Evolutionary conservation across 2,888 invertebrate genomes (phyloP), one percentile per base, ranked within the genome.

Genomic region (Anthophora plumipes): DNA sequence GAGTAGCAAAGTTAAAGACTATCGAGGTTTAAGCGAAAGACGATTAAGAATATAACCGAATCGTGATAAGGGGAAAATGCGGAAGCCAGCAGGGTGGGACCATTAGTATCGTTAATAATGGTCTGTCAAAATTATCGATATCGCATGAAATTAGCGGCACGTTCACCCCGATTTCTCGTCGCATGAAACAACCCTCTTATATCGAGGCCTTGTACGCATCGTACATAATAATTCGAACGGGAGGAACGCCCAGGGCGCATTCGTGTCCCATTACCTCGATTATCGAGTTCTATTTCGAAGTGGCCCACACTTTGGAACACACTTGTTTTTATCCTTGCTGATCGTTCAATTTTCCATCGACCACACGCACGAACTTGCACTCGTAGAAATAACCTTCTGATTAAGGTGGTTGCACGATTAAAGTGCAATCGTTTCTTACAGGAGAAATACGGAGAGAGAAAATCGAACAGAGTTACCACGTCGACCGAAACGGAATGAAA

Each of bases 191-290:
- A 61, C 61, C 82, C 72, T 73, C 74, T 77, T 77, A 54, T 50
- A 41, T 39, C 59, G 74, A 50, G 31, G 54, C 50, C 22, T 31
- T 20, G 66, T 22, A 77, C 54, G 77, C 84, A 79, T 20, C 41
- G 63, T 64, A 82, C 82, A 85, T 85, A 82, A 79, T 82, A 80
- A 85, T 85, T 64, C 48, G 39, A 14, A 20, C n/a, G 41, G 37
- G 54, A 60, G 76, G 43, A 74, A 71, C 82, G 74, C 72, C 72
- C 67, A 75, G 63, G 64, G 54, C 82, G 52, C 60, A 69, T 77
- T 74, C 69, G 64, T 39, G 71, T 68, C 37, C 82, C 82, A 82
- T 85, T 85, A 85, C 72, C 74, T 54, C 67, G 82, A 79, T 79
- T 75, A 67, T 63, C 67, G 55, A 48, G 52, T 48, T 61, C 17